Conservation (phyloP, 2,888 invertebrate genomes). For the Gymnoscelis rufifasciata region DNA sequence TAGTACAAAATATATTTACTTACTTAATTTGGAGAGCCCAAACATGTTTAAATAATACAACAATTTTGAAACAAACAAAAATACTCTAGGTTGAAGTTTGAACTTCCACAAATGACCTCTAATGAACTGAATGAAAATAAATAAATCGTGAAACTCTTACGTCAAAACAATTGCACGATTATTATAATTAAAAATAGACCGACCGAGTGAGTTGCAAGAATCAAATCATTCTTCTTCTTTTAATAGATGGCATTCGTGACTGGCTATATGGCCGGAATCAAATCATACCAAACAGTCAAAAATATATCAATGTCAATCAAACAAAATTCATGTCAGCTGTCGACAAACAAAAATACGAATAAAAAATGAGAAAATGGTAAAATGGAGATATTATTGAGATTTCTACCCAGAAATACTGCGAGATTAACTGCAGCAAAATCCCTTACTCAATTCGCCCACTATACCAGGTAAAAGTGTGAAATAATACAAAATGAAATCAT, state of each 20-base stretch:
- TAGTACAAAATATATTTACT: too few relatives aligned
- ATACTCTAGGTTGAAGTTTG: conserved; percentile 17
- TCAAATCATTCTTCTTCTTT: too few relatives aligned
- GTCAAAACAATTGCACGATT: too few relatives aligned
- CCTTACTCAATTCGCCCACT: conserved; percentile 64
- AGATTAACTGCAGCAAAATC: conserved; percentile 60
- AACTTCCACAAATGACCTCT: not conserved
- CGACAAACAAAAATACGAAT: conserved; percentile 55
- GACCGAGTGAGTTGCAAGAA: too few relatives aligned
- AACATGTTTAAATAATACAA: conserved; percentile 46
- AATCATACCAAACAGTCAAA: not conserved
- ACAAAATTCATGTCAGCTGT: conserved; percentile 16
- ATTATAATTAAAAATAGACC: too few relatives aligned
- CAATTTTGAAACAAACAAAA: too few relatives aligned
- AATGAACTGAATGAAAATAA: not conserved
- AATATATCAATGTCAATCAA: conserved; percentile 1
- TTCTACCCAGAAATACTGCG: conserved; percentile 59
- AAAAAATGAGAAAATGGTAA: conserved; percentile 62
- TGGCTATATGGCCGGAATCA: not conserved
- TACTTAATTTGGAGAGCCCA: conserved; percentile 47
- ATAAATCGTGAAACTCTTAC: too few relatives aligned
- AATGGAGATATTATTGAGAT: conserved; percentile 75
- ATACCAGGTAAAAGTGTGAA: conserved; percentile 55
- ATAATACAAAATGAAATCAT: conserved; percentile 22
- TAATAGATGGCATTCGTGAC: too few relatives aligned